These are phyloP conservation scores for Butorides virescens DNA, from an alignment of 2,113 vertebrate genomes.

Conservation along the genomic window DNA sequence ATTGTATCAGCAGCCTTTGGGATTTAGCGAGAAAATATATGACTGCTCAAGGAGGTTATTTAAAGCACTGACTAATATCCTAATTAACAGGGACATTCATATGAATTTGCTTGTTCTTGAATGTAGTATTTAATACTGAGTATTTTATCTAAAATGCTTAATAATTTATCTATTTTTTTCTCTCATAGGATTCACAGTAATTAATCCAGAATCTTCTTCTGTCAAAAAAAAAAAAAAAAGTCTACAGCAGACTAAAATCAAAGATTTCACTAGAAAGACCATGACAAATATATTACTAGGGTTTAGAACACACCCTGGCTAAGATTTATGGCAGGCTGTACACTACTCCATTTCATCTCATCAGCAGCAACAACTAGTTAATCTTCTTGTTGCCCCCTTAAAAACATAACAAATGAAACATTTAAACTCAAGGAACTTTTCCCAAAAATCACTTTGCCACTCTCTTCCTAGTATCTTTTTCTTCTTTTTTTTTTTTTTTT, in stretches of 20 bases:
- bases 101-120: slow-evolving; percentile 65
- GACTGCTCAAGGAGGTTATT: slow-evolving; percentile 44
- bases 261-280: background rate
- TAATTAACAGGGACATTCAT: slow-evolving; percentile 66
- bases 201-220: background rate
- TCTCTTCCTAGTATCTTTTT: background rate
- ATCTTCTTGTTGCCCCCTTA: background rate
- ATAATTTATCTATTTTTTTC: background rate
- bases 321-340: background rate
- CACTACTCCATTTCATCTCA: background rate
- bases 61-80: slow-evolving; percentile 61
- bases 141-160: slow-evolving; percentile 8
- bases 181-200: background rate
- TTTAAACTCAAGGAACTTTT: background rate
- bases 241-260: background rate
- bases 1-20: slow-evolving; percentile 32
- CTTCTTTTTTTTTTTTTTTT: background rate
- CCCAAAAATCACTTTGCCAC: background rate
- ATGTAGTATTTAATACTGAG: slow-evolving; percentile 19
- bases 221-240: background rate
- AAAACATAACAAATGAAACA: background rate
- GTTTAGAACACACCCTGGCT: background rate
- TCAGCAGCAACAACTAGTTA: background rate
- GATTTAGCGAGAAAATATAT: slow-evolving; percentile 65
- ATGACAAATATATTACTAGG: background rate